Base-by-base conservation (phyloP, 2,797 vertebrate genomes). In the Argentina silus region DNA sequence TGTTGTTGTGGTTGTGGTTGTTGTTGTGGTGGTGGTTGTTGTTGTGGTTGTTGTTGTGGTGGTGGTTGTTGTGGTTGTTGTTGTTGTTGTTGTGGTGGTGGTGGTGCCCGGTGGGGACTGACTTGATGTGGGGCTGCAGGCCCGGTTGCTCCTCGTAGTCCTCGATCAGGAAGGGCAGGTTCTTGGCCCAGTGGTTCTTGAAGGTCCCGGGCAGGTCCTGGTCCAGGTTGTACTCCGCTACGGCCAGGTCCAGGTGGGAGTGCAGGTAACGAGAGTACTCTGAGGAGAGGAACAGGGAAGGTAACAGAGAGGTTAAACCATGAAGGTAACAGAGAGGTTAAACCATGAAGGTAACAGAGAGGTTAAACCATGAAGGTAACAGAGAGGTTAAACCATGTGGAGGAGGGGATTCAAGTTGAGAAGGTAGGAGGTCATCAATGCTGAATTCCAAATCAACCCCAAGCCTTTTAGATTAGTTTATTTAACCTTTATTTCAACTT, bases 151-250 rank as follows among this genome's bases (percentile, higher is more conserved):
- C 98, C 80, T 99, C 97, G 14, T 98, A 99, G 73, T 96, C 97
- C 59, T 98, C 97, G 77, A 98, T 97, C 50, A 99, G 94, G 80
- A 99, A 99, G 59, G 97, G 98, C 64, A 99, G 93, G 82, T 95
- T 98, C 86, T 99, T 99, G 55, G 97, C 96, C 98, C 98, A 99
- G 87, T 98, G 97, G 80, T 99, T 98, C 86, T 98, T 99, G 81
- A 98, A 99, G 89, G 95, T 96, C 61, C 97, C 98, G 0, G 97
- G 97, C 75, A 99, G 92, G 86, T 99, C 97, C 80, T 76, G 81
- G 79, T 99, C 98, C 72, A 96, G 92, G 59, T 95, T 99, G 84
- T 98, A 99, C 65, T 99, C 98, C 0, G 95, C 94, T 21, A 99
- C 96, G 0, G 96, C 94, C 3, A 95, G 93, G 83, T 99, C 98